A percentile compares a stretch with the other conserved stretches of the same genome.
Evolutionary conservation across 2,797 vertebrate genomes (phyloP).

Genomic region (Sparidentex hasta): DNA sequence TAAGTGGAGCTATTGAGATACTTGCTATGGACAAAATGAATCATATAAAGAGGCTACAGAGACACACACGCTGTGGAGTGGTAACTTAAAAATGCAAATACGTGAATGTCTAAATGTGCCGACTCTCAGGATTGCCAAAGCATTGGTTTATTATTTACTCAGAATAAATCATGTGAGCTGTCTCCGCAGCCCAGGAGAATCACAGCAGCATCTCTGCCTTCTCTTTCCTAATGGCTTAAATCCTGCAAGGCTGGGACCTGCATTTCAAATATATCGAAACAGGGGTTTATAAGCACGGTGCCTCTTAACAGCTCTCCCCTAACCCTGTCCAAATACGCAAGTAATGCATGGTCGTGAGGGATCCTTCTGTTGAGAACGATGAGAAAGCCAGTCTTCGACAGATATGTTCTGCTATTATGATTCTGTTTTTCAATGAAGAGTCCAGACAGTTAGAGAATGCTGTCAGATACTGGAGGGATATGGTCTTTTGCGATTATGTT

Average conservation of each 20-base stretch:
- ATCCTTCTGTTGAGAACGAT: slow-evolving; percentile 25
- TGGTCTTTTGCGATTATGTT: slow-evolving; percentile 6
- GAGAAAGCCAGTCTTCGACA: slow-evolving; percentile 27
- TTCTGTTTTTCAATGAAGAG: slow-evolving; percentile 22
- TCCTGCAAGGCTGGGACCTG: background rate
- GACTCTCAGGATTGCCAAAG: slow-evolving; percentile 39
- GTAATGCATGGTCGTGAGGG: slow-evolving; percentile 18
- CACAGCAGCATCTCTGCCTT: slow-evolving; percentile 23
- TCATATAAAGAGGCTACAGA: slow-evolving; percentile 28
- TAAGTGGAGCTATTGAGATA: slow-evolving; percentile 37
- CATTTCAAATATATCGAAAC: slow-evolving; percentile 16
- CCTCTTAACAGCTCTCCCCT: background rate
- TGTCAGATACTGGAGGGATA: background rate
- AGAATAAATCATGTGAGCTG: slow-evolving; percentile 52
- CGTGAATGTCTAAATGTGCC: slow-evolving; percentile 48
- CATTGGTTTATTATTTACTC: slow-evolving; percentile 49
- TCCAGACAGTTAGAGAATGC: slow-evolving; percentile 11
- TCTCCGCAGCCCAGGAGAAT: slow-evolving; percentile 28
- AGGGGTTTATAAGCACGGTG: slow-evolving; percentile 13
- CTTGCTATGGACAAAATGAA: slow-evolving; percentile 18
- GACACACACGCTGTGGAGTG: slow-evolving; percentile 20
- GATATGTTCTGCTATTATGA: slow-evolving; percentile 7
- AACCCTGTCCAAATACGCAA: slow-evolving; percentile 24
- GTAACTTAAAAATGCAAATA: slow-evolving; percentile 52
- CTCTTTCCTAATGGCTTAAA: slow-evolving; percentile 23